phyloP scores from a whole-genome alignment of 2,797 vertebrate genomes.

The Catostomus latipinnis region DNA sequence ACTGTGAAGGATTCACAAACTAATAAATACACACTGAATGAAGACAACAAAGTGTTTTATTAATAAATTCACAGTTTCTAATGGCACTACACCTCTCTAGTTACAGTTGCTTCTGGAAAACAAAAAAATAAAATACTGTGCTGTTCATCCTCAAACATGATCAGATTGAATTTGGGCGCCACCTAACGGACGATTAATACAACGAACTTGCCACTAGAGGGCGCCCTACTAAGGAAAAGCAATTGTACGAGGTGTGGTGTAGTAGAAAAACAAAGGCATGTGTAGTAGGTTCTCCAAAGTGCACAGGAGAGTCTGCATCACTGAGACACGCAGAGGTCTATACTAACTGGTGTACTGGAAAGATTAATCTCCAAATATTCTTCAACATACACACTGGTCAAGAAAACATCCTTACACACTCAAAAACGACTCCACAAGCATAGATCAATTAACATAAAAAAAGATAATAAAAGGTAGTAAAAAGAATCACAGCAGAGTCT shows the following conservation, averaged over 20 bases:
- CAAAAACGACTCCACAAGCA: slow-evolving; percentile 46
- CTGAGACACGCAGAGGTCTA: slow-evolving; percentile 27
- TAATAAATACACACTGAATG: slow-evolving; percentile 48
- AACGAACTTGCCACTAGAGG: slow-evolving; percentile 68
- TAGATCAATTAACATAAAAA: slow-evolving; percentile 63
- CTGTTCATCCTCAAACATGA: slow-evolving; percentile 74
- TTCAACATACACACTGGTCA: slow-evolving; percentile 47
- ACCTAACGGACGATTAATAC: slow-evolving; percentile 69
- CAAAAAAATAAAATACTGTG: slow-evolving; percentile 73
- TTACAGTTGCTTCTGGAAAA: slow-evolving; percentile 82
- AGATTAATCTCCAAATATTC: slow-evolving; percentile 67
- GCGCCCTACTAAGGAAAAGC: slow-evolving; percentile 66
- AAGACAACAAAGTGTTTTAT: slow-evolving; percentile 89
- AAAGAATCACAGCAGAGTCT: neutral
- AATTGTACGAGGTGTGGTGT: slow-evolving; percentile 81
- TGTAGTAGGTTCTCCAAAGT: slow-evolving; percentile 85
- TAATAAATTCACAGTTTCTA: slow-evolving; percentile 99
- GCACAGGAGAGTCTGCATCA: slow-evolving; percentile 74
- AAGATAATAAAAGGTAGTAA: slow-evolving; percentile 20
- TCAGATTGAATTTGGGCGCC: slow-evolving; percentile 54
- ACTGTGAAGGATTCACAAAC: neutral
- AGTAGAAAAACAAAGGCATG: slow-evolving; percentile 77
- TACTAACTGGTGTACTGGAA: slow-evolving; percentile 58
- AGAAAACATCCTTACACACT: slow-evolving; percentile 40
- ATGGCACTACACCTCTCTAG: slow-evolving; percentile 96